A percentile compares a stretch with the other conserved stretches of the same genome.
phyloP scores from a whole-genome alignment of 2,113 vertebrate species.

The Erythrolamprus reginae region DNA sequence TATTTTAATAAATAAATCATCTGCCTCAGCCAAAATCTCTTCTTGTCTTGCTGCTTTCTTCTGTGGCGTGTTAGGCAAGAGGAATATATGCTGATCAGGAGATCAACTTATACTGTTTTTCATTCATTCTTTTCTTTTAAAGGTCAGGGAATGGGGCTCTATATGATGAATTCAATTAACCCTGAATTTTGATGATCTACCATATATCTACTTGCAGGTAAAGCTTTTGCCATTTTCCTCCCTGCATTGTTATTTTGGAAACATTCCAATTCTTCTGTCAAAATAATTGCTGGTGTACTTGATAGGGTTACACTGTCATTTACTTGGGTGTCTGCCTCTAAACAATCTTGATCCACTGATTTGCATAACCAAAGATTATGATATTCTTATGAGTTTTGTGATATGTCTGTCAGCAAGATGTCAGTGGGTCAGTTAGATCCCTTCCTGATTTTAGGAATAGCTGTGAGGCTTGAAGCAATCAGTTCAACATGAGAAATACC shows the following conservation, averaged over 20 bases:
- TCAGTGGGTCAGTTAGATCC: constrained; percentile 48
- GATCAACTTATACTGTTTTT: constrained; percentile 8
- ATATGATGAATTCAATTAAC: constrained; percentile 29
- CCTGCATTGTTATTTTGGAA: constrained; percentile 42
- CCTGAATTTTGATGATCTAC: constrained; percentile 26
- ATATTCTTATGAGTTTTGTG: constrained; percentile 50
- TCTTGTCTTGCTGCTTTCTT: constrained; percentile 1
- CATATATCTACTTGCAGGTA: constrained; percentile 10
- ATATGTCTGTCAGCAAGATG: constrained; percentile 58
- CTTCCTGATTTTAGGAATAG: constrained; percentile 52
- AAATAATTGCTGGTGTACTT: constrained; percentile 50
- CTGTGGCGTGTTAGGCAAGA: rapidly evolving
- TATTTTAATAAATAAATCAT: not conserved
- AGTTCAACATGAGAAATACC: constrained; percentile 44
- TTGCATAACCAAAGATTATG: constrained; percentile 68
- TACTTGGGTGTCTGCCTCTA: constrained; percentile 54
- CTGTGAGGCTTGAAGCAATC: constrained; percentile 48
- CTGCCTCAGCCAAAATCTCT: not conserved
- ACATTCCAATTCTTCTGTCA: constrained; percentile 60
- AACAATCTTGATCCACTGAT: constrained; percentile 58
- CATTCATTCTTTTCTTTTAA: not conserved
- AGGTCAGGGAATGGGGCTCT: constrained; percentile 19
- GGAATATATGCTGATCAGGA: not conserved
- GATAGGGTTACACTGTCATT: constrained; percentile 52
- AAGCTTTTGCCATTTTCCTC: not conserved